Base-by-base conservation (phyloP, 2,113 vertebrate genomes). In the Lophochroa leadbeateri region DNA sequence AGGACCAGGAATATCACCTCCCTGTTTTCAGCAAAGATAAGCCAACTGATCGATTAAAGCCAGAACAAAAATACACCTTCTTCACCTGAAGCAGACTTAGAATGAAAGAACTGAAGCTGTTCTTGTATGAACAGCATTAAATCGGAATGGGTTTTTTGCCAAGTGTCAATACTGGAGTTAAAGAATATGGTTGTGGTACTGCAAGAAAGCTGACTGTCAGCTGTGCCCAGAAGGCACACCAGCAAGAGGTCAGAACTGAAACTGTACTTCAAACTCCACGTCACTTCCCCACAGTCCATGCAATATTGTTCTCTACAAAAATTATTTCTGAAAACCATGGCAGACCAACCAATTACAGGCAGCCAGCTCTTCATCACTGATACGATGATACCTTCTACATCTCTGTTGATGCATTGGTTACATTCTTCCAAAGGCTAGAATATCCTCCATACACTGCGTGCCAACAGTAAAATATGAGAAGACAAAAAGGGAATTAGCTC, bases 401-500 rank as follows among this genome's bases (percentile, higher is more conserved):
- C 37, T 80, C 61, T 0, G 1, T 27, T 87, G 67, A 55, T 0
- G 1, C 67, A 76, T 1, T 57, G 52, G 55, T 60, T 82, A 82
- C 39, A 27, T 33, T 39, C 70, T 91, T 95, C 84, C 58, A 71
- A 85, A 90, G 46, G n/a, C 49, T 35, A n/a, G 47, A 90, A 71
- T 79, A 78, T 23, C 11, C 27, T 31, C 43, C 74, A 72, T 31
- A n/a, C 5, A 17, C 44, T 52, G 61, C 75, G 11, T 57, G 57
- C 47, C 87, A 79, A 12, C 10, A 91, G 37, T 19, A 87, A 94
- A 79, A 86, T 69, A 57, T 17, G 61, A 94, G 86, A 79, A 57
- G 60, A 78, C 29, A 63, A 78, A 44, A 67, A 50, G 31, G 35
- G 76, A 94, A 83, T 82, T 80, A 95, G 58, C 53, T 92, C 82